Evolutionary conservation across 2,888 invertebrate genomes (phyloP).

Genomic region (Gasteruption jaculator): DNA sequence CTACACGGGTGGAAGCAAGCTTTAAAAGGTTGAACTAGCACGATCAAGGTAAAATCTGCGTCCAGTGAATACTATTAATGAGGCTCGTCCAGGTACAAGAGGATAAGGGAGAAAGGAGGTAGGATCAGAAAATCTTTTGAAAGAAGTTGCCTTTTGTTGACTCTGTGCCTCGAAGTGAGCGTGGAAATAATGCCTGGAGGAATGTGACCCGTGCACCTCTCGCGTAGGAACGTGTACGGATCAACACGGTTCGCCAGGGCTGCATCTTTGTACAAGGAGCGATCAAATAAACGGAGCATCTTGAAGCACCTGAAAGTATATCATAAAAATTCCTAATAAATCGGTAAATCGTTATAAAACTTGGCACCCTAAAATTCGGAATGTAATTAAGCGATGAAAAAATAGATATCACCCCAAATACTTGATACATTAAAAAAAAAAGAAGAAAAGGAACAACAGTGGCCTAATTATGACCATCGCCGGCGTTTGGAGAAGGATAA

Average conservation of each 20-base stretch:
- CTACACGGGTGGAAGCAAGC: too few relatives aligned
- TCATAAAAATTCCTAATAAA: too few relatives aligned
- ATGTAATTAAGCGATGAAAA: too few relatives aligned
- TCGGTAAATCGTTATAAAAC: too few relatives aligned
- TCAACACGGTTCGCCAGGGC: slow-evolving; percentile 33
- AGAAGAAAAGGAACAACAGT: too few relatives aligned
- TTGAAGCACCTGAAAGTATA: too few relatives aligned
- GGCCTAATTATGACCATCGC: too few relatives aligned
- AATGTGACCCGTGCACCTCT: slow-evolving; percentile 50
- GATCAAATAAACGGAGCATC: slow-evolving; percentile 26
- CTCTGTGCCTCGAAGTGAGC: slow-evolving; percentile 31
- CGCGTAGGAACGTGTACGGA: slow-evolving; percentile 27
- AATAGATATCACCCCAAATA: too few relatives aligned
- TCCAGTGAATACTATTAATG: slow-evolving; percentile 48
- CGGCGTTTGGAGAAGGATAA: too few relatives aligned
- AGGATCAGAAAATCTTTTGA: slow-evolving; percentile 34
- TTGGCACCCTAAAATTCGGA: too few relatives aligned
- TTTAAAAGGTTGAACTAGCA: too few relatives aligned
- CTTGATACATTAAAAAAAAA: too few relatives aligned
- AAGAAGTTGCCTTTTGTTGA: slow-evolving; percentile 45
- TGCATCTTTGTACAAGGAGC: slow-evolving; percentile 29
- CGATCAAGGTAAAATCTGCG: slow-evolving; percentile 38
- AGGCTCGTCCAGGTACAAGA: slow-evolving; percentile 32
- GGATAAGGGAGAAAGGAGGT: slow-evolving; percentile 27
- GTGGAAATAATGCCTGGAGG: slow-evolving; percentile 47